Base-by-base conservation (phyloP, 2,888 invertebrate species). In the Spatulosminthurus flaviceps region DNA sequence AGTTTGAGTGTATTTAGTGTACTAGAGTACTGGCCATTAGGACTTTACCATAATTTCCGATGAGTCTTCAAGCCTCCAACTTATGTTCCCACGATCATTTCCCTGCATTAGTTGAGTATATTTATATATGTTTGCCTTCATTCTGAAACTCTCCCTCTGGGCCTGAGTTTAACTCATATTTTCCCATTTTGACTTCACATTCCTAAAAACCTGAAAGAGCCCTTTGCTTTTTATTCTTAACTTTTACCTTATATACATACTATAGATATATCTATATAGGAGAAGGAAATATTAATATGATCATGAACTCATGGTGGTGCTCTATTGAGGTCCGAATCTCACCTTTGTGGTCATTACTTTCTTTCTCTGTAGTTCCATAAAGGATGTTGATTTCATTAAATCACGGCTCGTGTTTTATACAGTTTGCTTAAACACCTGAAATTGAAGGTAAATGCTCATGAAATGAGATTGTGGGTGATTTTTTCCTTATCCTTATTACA, bases 1-100 rank as follows among this genome's bases (percentile, higher is more conserved):
- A 7, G 34, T 34, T 7, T 9, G 9, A 7, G 9, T 34, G 66
- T 26, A 26, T 66, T 24, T 0, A 1, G 16, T 22, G 26, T 21
- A 42, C 21, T 67, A 22, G n/a, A 22, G 66, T 16, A 1, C 28
- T 13, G 29, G 1, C 29, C 26, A 19, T 1, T 19, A 22, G 4
- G 34, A 70, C 34, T 21, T 29, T 70, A 28, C 28, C 16, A 26
- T 67, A 7, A 24, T 22, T 24, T 24, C 16, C 11, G 26, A 24
- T 4, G 24, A 26, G 5, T 24, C 26, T 26, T 16, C 41, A 71
- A 22, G 13, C 24, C 1, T 21, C 22, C 13, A 64, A 64, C 22
- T 29, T 60, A 21, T 60, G 73, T 73, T 73, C 73, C 73, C 73
- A 73, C 73, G 73, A 73, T 73, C 60, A 73, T 73, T 61, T 73